Evolutionary conservation across 1,140 invertebrate genomes (phyloP), one percentile per base, ranked within the genome.

Genomic region (Epicauta chinensis): DNA sequence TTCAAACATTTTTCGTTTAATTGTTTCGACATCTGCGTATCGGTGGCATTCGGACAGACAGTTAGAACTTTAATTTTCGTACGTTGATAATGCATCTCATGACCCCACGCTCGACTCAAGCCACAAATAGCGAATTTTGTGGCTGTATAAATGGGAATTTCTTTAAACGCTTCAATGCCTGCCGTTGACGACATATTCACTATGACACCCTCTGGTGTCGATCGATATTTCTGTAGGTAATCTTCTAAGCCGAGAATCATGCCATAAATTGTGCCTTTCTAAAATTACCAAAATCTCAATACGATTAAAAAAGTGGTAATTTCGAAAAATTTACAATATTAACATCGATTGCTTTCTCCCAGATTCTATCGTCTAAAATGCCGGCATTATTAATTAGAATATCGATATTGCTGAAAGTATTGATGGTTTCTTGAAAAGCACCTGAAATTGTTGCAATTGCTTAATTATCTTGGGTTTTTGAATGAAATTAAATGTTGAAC

Each of bases 311-410:
- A 23, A 23, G 7, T 7, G 23, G 7, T 23, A 5, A 23, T 5
- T 23, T 23, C n/a, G n/a, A n/a, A n/a, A n/a, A n/a, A 5, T 23
- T 72, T 63, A 77, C 76, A 47, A 77, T 58, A 56, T 77, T 77
- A 11, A 77, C 66, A 15, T 66, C 62, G 12, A 77, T 68, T 60
- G 72, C 67, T 34, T 56, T 63, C 48, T 75, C 68, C 73, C 74
- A 76, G 48, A 67, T 62, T 42, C 66, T 59, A 45, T 77, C 75
- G 37, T 74, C 67, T 13, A 76, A 55, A 47, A 77, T 71, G 23
- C 73, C 69, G 43, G 76, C 75, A 51, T 74, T 73, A 30, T 78
- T 75, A 4, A 75, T 63, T 0, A 78, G 68, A 16, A 79, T 73
- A 51, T 79, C 74, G 5, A 74, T 15, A 6, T 63, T 58, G 13